These are phyloP conservation scores for Drosophila neocordata DNA, from an alignment of 1,140 invertebrate species.

Conservation along the genomic window DNA sequence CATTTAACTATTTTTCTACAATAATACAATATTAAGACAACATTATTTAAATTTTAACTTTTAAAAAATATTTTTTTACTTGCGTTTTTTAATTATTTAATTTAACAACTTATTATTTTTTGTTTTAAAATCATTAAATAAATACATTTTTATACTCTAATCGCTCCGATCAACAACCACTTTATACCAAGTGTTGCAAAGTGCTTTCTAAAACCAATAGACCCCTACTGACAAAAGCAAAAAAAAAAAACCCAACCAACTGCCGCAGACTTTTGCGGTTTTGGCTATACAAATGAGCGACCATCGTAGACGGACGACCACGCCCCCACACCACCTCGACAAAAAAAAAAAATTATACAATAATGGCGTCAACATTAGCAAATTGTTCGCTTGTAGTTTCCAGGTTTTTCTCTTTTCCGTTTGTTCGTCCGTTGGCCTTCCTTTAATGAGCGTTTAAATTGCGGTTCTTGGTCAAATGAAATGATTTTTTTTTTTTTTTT, in stretches of 20 bases:
- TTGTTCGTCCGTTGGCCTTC: slow-evolving; percentile 12
- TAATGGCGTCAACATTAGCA: slow-evolving; percentile 80
- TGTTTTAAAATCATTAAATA: too few species aligned
- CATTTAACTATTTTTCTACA: too few species aligned
- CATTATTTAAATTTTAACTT: too few species aligned
- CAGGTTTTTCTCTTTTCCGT: neutral
- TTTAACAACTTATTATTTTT: too few species aligned
- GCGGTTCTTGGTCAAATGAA: slow-evolving; percentile 37
- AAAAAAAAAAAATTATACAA: slow-evolving; percentile 69
- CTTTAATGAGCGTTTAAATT: slow-evolving; percentile 66
- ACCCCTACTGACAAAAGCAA: neutral
- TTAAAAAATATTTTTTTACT: too few species aligned
- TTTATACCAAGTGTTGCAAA: neutral
- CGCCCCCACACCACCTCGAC: slow-evolving; percentile 36
- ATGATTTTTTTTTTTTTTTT: slow-evolving; percentile 13
- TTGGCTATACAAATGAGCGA: slow-evolving; percentile 69
- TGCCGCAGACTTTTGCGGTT: slow-evolving; percentile 65
- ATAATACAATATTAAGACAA: too few species aligned
- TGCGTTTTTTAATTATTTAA: too few species aligned
- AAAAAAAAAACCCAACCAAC: slow-evolving; percentile 38
- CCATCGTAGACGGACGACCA: slow-evolving; percentile 26
- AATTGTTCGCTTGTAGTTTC: slow-evolving; percentile 64
- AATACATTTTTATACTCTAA: too few species aligned
- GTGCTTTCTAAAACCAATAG: neutral
- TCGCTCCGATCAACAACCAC: too few species aligned